phyloP scores from a whole-genome alignment of 2,888 invertebrate genomes.

The Drosophila fungiperda region DNA sequence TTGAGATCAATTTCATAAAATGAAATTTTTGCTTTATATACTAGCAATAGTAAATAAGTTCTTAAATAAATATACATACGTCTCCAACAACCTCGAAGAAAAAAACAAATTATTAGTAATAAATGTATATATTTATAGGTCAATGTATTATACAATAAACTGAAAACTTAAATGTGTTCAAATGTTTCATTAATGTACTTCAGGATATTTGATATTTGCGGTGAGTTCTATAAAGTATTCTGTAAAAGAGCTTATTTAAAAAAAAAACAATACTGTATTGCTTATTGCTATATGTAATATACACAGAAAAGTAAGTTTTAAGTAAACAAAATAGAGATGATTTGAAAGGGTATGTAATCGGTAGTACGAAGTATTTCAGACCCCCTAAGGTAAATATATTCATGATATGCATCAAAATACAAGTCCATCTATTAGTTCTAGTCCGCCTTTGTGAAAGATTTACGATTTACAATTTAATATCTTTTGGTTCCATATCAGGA shows the following conservation, averaged over 20 bases:
- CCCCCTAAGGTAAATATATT: not conserved
- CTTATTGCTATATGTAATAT: not conserved
- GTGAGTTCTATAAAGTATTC: not conserved
- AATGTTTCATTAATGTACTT: conserved; percentile 20
- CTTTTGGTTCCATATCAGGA: not conserved
- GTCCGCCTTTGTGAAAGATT: not conserved
- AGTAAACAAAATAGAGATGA: not conserved
- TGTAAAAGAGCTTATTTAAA: not conserved
- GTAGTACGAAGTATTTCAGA: not conserved
- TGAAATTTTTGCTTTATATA: conserved; percentile 59
- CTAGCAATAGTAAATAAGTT: conserved; percentile 49
- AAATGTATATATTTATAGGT: conserved; percentile 71
- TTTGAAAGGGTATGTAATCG: not conserved
- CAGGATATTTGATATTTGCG: not conserved
- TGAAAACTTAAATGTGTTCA: conserved; percentile 47
- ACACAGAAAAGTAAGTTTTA: not conserved
- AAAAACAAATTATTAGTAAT: conserved; percentile 37
- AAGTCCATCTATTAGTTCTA: not conserved
- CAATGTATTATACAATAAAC: conserved; percentile 73
- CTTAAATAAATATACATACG: conserved; percentile 32
- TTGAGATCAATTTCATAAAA: conserved; percentile 61
- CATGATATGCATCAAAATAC: not conserved
- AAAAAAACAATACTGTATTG: not conserved
- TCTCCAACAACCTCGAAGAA: conserved; percentile 43
- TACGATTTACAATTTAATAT: not conserved